These are phyloP conservation scores for Melinopterus prodromus DNA, from an alignment of 2,888 invertebrate genomes.

Conservation along the genomic window DNA sequence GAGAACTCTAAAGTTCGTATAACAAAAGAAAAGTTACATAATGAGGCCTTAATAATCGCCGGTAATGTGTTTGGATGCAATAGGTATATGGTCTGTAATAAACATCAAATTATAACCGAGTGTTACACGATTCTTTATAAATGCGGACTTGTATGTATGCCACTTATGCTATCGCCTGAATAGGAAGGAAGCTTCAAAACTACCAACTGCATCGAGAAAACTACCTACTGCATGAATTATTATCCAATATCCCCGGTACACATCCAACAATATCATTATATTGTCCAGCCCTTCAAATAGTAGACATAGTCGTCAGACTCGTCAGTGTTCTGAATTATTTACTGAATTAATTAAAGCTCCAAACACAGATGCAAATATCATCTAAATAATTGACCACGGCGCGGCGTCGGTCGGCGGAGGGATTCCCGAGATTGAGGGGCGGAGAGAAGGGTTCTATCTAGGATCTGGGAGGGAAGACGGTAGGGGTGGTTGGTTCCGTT, in stretches of 20 bases:
- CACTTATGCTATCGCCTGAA: too few relatives aligned
- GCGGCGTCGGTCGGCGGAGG: neutral
- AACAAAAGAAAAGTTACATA: too few relatives aligned
- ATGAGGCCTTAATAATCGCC: too few relatives aligned
- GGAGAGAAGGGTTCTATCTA: conserved; percentile 17
- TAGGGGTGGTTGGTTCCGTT: conserved; percentile 28
- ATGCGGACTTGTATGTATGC: too few relatives aligned
- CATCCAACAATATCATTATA: neutral
- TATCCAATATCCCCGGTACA: neutral
- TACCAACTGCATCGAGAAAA: too few relatives aligned
- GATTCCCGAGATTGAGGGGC: neutral
- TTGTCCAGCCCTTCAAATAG: neutral
- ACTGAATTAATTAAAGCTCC: neutral
- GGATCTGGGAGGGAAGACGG: conserved; percentile 17
- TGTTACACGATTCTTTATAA: too few relatives aligned
- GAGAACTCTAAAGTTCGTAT: too few relatives aligned
- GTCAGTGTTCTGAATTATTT: neutral
- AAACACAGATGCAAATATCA: conserved; percentile 21
- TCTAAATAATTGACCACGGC: conserved; percentile 28
- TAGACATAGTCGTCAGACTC: neutral
- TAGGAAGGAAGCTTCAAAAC: too few relatives aligned
- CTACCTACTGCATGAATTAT: neutral
- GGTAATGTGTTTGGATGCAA: too few relatives aligned
- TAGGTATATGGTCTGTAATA: too few relatives aligned
- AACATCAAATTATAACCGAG: too few relatives aligned